Evolutionary conservation across 2,113 vertebrate species (phyloP).

Genomic region (Heliornis fulica): DNA sequence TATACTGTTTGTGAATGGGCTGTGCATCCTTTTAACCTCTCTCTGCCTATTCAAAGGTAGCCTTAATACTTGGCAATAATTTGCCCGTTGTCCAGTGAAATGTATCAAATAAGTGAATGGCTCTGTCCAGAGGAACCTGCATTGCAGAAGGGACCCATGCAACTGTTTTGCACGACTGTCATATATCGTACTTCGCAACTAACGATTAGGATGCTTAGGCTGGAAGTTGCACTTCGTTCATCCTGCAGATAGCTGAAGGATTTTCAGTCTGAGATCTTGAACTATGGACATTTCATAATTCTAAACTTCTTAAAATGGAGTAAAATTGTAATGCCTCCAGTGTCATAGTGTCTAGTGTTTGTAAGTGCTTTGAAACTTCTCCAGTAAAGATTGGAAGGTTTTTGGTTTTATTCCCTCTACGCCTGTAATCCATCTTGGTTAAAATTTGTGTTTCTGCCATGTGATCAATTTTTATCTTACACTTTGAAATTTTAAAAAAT

Average conservation of each 20-base stretch:
- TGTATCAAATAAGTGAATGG: background rate
- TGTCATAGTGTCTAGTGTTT: background rate
- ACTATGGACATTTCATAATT: background rate
- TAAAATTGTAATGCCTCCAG: background rate
- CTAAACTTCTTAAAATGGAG: background rate
- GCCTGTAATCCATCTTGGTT: background rate
- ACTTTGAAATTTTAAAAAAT: background rate
- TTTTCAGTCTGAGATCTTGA: background rate
- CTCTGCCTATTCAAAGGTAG: background rate
- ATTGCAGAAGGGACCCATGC: background rate
- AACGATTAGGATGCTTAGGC: background rate
- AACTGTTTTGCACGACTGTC: background rate
- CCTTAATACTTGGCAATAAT: background rate
- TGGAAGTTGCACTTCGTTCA: rapidly evolving
- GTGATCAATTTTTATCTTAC: background rate
- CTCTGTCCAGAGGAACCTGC: background rate
- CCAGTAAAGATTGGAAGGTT: background rate
- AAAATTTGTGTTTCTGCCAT: background rate
- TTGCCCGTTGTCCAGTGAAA: background rate
- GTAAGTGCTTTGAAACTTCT: background rate
- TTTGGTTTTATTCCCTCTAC: background rate
- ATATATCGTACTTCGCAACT: background rate
- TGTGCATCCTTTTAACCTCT: background rate
- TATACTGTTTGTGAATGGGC: background rate
- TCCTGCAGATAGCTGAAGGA: background rate